Evolutionary conservation across 2,888 invertebrate genomes (phyloP).

Genomic region (Beris morrisii): DNA sequence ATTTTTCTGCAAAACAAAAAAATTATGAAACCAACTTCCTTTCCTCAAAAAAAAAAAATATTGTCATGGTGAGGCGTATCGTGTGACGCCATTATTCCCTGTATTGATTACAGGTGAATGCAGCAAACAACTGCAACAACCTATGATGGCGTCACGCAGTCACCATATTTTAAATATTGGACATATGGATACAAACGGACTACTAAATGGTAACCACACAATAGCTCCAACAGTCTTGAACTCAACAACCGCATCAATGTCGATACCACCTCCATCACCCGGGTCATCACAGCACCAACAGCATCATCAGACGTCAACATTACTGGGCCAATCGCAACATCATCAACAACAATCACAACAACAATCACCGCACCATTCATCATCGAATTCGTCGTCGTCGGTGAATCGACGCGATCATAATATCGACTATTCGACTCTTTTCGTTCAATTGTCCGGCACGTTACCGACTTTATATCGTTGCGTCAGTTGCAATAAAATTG

Average conservation of each 20-base stretch:
- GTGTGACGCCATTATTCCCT: constrained; percentile 43
- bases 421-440: constrained; percentile 56
- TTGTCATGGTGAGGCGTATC: constrained; percentile 38
- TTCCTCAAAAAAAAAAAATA: constrained; percentile 11
- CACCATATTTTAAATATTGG: constrained; percentile 42
- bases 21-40: constrained; percentile 18
- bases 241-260: constrained; percentile 12
- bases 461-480: constrained; percentile 61
- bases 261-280: constrained; percentile 36
- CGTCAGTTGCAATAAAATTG: constrained; percentile 64
- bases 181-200: constrained; percentile 43
- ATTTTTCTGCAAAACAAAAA: constrained; percentile 7
- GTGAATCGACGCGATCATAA: constrained; percentile 56
- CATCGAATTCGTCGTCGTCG: constrained; percentile 48
- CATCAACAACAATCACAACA: constrained; percentile 40
- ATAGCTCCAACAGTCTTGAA: constrained; percentile 30
- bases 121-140: constrained; percentile 39
- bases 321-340: constrained; percentile 41
- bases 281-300: constrained; percentile 35
- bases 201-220: constrained; percentile 39
- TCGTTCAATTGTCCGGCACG: constrained; percentile 56
- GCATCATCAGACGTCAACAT: constrained; percentile 36
- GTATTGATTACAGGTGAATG: constrained; percentile 43
- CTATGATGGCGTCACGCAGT: constrained; percentile 42
- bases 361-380: constrained; percentile 42